phyloP scores from a whole-genome alignment of 1,140 invertebrate genomes.

The Alviniconcha marisindica region DNA sequence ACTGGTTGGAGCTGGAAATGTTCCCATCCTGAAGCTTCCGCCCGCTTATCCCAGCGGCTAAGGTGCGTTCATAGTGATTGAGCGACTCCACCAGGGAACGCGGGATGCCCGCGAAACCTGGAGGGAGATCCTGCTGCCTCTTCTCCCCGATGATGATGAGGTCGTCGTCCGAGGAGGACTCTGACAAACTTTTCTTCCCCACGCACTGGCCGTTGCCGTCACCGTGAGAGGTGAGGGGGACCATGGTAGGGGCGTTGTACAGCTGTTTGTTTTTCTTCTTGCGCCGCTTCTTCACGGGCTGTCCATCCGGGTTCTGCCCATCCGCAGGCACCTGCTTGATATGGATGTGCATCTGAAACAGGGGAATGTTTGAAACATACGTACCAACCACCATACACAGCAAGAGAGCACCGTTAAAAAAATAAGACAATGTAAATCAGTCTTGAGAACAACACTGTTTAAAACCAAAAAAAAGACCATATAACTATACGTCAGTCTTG shows the following conservation, averaged over 20 bases:
- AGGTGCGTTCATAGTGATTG: constrained; percentile 31
- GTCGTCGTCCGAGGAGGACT: constrained; percentile 43
- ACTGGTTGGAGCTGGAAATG: constrained; percentile 68
- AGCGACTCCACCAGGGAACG: constrained; percentile 30
- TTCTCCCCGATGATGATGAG: constrained; percentile 32
- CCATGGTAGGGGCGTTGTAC: constrained; percentile 53
- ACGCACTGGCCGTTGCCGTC: constrained; percentile 30
- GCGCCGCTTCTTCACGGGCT: constrained; percentile 43
- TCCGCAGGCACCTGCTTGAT: constrained; percentile 50
- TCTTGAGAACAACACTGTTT: too few species aligned
- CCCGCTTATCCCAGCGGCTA: constrained; percentile 28
- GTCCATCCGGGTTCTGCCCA: constrained; percentile 36
- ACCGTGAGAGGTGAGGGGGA: constrained; percentile 44
- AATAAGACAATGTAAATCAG: too few species aligned
- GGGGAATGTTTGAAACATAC: not conserved
- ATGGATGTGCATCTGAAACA: constrained; percentile 63
- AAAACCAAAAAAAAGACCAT: too few species aligned
- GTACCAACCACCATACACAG: too few species aligned
- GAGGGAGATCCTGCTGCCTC: not conserved
- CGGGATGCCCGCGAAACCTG: constrained; percentile 1
- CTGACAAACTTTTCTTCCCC: constrained; percentile 31
- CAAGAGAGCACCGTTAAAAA: not conserved
- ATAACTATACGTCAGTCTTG: too few species aligned
- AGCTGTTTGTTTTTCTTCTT: constrained; percentile 56
- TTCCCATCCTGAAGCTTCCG: constrained; percentile 35